Evolutionary conservation across 2,113 vertebrate genomes (phyloP), one percentile per base, ranked within the genome.

Genomic region (Emydura subglobosa): DNA sequence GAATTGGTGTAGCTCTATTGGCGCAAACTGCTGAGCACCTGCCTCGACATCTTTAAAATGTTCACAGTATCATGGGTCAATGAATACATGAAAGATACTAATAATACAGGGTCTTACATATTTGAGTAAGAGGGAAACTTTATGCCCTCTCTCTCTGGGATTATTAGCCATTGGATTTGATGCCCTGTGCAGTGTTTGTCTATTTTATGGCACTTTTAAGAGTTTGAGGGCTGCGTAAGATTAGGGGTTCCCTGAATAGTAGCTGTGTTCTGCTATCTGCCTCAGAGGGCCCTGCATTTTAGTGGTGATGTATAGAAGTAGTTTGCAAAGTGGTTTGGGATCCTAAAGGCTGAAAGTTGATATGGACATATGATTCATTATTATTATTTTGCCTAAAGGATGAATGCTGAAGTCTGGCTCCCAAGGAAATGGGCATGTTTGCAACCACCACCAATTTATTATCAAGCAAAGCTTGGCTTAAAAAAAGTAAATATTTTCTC

Each of bases 401-500:
- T 29, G 86, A 10, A 3, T 82, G 42, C 85, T 91, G 74, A 78
- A 78, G 27, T 5, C 74, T 78, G 93, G 79, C 19, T 86, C 22
- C 34, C 12, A 79, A 12, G 84, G 93, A 91, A 91, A 85, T 86
- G 50, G 81, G 13, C 74, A 91, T 2, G 31, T 92, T 96, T 83
- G 47, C 79, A 92, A 87, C 65, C 42, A 78, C 95, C 91, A 92
- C 92, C 95, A 34, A 92, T 94, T 94, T 96, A 91, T 91, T 81
- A 88, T 81, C 22, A 74, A 85, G 81, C 57, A 74, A 88, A 94
- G 74, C 93, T 54, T 88, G 87, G 25, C 47, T 96, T 96, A 89
- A 95, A 96, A 94, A 95, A 95, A 90, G 93, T 54, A 95, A 97
- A 93, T 94, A 92, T 96, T 94, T 96, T 93, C 94, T 93, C 53